phyloP scores from a whole-genome alignment of 2,888 invertebrate species.

The Oscheius sp. region DNA sequence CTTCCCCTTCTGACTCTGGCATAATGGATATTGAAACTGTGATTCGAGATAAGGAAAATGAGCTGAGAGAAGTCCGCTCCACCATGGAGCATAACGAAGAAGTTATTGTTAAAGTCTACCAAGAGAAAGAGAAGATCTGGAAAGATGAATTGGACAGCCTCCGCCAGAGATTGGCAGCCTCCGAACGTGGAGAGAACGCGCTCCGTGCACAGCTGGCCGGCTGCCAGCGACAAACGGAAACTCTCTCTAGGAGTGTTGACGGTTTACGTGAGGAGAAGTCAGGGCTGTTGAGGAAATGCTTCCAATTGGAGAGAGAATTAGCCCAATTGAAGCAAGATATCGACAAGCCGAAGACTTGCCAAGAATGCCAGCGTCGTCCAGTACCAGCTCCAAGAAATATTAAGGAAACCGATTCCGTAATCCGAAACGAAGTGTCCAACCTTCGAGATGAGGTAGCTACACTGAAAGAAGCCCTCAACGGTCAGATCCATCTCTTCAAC shows the following conservation, averaged over 20 bases:
- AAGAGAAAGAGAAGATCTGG: slow-evolving; percentile 55
- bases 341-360: slow-evolving; percentile 25
- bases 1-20: slow-evolving; percentile 68
- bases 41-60: slow-evolving; percentile 67
- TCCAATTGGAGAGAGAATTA: slow-evolving; percentile 45
- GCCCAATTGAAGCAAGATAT: slow-evolving; percentile 6
- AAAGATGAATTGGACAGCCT: slow-evolving; percentile 51
- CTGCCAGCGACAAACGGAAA: slow-evolving; percentile 50
- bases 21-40: slow-evolving; percentile 68
- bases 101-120: slow-evolving; percentile 58
- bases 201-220: slow-evolving; percentile 49
- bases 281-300: slow-evolving; percentile 43
- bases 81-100: slow-evolving; percentile 65
- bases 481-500: slow-evolving; percentile 33
- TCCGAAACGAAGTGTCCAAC: slow-evolving; percentile 51
- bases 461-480: slow-evolving; percentile 52
- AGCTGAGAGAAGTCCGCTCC: slow-evolving; percentile 58
- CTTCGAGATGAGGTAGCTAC: slow-evolving; percentile 53
- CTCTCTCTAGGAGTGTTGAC: slow-evolving; percentile 39
- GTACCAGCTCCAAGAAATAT: slow-evolving; percentile 9
- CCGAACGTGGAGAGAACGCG: slow-evolving; percentile 55
- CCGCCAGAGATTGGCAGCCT: slow-evolving; percentile 43
- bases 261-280: slow-evolving; percentile 51
- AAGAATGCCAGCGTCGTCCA: slow-evolving; percentile 9
- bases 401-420: slow-evolving; percentile 26